Conservation (phyloP, 2,888 invertebrate species). For the Clistopyga incitator region DNA sequence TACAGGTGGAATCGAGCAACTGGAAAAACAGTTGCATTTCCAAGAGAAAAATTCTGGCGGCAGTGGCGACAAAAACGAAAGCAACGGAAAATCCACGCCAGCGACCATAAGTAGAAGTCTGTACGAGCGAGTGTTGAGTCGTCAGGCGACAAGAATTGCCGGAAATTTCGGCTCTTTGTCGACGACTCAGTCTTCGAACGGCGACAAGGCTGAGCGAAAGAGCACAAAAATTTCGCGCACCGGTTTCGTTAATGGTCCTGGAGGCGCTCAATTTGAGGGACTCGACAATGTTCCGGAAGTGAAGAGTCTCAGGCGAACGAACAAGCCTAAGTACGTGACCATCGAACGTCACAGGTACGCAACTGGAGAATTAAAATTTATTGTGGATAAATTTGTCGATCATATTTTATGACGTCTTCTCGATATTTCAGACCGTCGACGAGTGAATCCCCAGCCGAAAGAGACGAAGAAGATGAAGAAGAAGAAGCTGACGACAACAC, state of each 20-base stretch:
- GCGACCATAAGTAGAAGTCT: constrained; percentile 90
- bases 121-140: constrained; percentile 90
- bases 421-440: constrained; percentile 72
- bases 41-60: constrained; percentile 85
- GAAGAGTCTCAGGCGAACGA: constrained; percentile 82
- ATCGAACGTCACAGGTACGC: constrained; percentile 88
- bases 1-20: constrained; percentile 92
- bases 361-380: background rate
- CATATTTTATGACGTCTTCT: background rate
- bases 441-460: constrained; percentile 72
- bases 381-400: background rate
- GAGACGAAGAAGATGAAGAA: constrained; percentile 71
- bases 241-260: constrained; percentile 85
- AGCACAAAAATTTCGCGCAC: constrained; percentile 67
- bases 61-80: constrained; percentile 70
- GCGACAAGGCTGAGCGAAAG: constrained; percentile 54
- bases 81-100: constrained; percentile 85
- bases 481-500: constrained; percentile 82
- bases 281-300: constrained; percentile 81
- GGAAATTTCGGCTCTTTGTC: constrained; percentile 58
- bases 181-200: constrained; percentile 82
- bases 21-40: constrained; percentile 90
- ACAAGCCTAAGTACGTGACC: constrained; percentile 89
- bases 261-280: constrained; percentile 86
- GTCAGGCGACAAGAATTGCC: constrained; percentile 75